Conservation (phyloP, 2,888 invertebrate species). For the Apamea sordens region DNA sequence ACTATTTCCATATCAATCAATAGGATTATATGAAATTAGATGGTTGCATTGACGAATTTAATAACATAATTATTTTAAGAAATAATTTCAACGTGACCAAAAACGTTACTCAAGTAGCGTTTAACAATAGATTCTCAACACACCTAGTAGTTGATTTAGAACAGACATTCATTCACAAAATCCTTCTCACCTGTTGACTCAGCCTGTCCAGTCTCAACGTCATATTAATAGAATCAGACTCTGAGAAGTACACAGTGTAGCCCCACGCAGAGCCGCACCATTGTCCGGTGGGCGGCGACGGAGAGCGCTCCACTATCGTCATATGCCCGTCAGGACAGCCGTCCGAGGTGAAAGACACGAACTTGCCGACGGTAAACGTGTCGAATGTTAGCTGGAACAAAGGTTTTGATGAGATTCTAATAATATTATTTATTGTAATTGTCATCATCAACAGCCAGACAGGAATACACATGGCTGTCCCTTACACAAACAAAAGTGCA, state of each 20-base stretch:
- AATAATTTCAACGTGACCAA: not conserved
- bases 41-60: too few relatives aligned
- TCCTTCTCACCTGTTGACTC: slow-evolving; percentile 92
- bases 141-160: too few relatives aligned
- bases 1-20: too few relatives aligned
- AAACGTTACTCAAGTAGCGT: not conserved
- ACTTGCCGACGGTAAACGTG: slow-evolving; percentile 95
- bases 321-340: slow-evolving; percentile 96
- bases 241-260: slow-evolving; percentile 96
- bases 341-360: slow-evolving; percentile 94
- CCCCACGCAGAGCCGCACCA: slow-evolving; percentile 97
- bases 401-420: slow-evolving; percentile 24
- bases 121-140: not conserved
- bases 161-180: not conserved
- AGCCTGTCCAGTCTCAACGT: slow-evolving; percentile 93
- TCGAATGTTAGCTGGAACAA: slow-evolving; percentile 94
- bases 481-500: not conserved
- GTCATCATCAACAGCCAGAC: not conserved
- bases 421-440: not conserved
- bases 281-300: slow-evolving; percentile 93
- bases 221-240: slow-evolving; percentile 94
- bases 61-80: not conserved
- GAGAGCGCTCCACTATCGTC: slow-evolving; percentile 93
- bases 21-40: too few relatives aligned
- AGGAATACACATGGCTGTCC: not conserved